These are phyloP conservation scores for Acromyrmex echinatior DNA, from an alignment of 1,140 invertebrate species.

Conservation along the genomic window DNA sequence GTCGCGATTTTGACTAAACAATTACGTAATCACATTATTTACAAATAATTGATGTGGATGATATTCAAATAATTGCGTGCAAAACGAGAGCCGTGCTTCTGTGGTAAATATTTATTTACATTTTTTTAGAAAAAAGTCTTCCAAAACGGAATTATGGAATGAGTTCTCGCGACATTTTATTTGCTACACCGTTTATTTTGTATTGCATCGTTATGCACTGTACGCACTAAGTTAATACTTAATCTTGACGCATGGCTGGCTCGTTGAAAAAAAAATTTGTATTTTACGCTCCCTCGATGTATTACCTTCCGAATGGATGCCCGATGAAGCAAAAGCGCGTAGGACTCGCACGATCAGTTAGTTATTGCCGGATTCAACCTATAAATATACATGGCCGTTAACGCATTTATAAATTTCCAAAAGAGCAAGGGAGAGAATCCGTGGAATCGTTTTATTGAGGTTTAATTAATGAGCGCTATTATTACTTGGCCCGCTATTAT, in stretches of 20 bases:
- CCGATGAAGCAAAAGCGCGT: neutral
- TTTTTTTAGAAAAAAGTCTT: neutral
- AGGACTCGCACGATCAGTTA: slow-evolving; percentile 39
- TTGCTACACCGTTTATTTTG: slow-evolving; percentile 29
- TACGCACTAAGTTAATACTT: slow-evolving; percentile 54
- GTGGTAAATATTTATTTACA: slow-evolving; percentile 38
- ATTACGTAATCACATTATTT: neutral
- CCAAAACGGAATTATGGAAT: slow-evolving; percentile 38
- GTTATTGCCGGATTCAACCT: slow-evolving; percentile 51
- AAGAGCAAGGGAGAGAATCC: slow-evolving; percentile 10
- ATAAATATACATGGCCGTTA: slow-evolving; percentile 47
- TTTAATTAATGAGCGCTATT: slow-evolving; percentile 56
- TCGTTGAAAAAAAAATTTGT: slow-evolving; percentile 24
- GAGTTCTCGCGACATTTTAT: slow-evolving; percentile 18
- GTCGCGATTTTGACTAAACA: neutral
- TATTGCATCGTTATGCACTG: slow-evolving; percentile 53
- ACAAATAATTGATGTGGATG: neutral
- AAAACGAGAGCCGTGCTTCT: slow-evolving; percentile 7
- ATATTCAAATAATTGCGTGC: neutral
- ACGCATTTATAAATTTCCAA: slow-evolving; percentile 60
- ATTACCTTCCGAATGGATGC: slow-evolving; percentile 22
- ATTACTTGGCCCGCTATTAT: neutral
- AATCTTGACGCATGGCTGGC: slow-evolving; percentile 57
- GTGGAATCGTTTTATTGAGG: slow-evolving; percentile 47
- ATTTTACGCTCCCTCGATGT: slow-evolving; percentile 44